phyloP scores from a whole-genome alignment of 2,113 vertebrate genomes.

The Morphnarchus princeps region DNA sequence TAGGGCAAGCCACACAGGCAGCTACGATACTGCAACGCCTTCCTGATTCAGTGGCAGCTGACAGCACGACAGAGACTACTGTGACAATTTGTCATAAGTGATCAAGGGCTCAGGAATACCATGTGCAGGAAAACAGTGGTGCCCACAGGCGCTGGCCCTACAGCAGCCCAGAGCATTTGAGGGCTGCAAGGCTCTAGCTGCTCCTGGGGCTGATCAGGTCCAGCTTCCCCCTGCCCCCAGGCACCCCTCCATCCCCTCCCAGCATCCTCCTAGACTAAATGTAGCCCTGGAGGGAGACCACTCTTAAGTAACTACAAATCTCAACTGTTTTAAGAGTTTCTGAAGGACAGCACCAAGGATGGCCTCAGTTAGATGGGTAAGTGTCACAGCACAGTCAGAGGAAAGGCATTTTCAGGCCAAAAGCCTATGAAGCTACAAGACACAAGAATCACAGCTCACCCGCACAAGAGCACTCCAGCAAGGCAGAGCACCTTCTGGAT shows the following conservation, averaged over 20 bases:
- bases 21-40: neutral
- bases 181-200: neutral
- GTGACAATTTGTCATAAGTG: neutral
- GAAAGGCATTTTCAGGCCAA: neutral
- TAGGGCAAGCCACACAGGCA: neutral
- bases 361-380: neutral
- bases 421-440: neutral
- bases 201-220: neutral
- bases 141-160: rapidly evolving
- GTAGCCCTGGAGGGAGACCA: neutral
- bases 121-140: rapidly evolving
- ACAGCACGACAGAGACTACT: neutral
- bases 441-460: neutral
- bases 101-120: neutral
- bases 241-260: neutral
- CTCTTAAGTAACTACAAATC: neutral
- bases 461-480: neutral
- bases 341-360: neutral
- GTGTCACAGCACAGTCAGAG: rapidly evolving
- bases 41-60: neutral
- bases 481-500: too few species aligned
- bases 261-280: neutral
- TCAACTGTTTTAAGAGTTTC: neutral
- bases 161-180: neutral
- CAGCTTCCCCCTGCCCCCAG: neutral